A percentile compares a stretch with the other conserved stretches of the same genome.
Evolutionary conservation across 2,888 invertebrate genomes (phyloP).

Genomic region (Cryptocephalus moraei): DNA sequence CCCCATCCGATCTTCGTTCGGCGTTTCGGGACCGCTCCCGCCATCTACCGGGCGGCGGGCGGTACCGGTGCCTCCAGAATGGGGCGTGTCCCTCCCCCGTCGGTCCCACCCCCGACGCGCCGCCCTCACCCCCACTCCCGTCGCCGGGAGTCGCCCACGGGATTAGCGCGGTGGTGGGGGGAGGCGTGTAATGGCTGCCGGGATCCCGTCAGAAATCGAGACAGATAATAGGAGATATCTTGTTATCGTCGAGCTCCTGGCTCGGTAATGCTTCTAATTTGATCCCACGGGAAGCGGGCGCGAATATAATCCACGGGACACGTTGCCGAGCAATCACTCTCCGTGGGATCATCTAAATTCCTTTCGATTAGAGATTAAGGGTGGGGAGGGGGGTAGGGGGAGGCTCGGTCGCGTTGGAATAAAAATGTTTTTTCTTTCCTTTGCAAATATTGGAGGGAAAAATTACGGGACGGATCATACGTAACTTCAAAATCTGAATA

Average conservation of each 20-base stretch:
- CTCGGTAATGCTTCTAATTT: slow-evolving; percentile 37
- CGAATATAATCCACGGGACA: slow-evolving; percentile 20
- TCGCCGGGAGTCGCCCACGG: slow-evolving; percentile 25
- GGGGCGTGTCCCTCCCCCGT: slow-evolving; percentile 17
- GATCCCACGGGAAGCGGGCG: slow-evolving; percentile 31
- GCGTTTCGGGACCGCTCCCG: slow-evolving; percentile 7
- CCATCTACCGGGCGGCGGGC: slow-evolving; percentile 13
- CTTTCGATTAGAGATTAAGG: slow-evolving; percentile 10
- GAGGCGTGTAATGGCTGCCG: slow-evolving; percentile 36
- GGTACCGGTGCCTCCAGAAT: slow-evolving; percentile 4
- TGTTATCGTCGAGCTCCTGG: slow-evolving; percentile 35
- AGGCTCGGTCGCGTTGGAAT: not conserved
- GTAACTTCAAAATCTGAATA: too few relatives aligned
- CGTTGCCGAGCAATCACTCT: slow-evolving; percentile 17
- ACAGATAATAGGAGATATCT: slow-evolving; percentile 38
- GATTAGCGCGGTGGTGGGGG: slow-evolving; percentile 31
- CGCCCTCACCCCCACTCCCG: not conserved
- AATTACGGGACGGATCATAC: too few relatives aligned
- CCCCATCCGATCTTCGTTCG: too few relatives aligned
- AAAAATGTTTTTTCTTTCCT: too few relatives aligned
- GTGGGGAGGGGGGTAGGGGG: not conserved
- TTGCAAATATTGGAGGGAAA: too few relatives aligned
- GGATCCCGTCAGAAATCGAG: slow-evolving; percentile 31
- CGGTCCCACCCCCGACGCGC: slow-evolving; percentile 16
- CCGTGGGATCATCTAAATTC: slow-evolving; percentile 15